Evolutionary conservation across 2,888 invertebrate species (phyloP), one percentile per base, ranked within the genome.

Genomic region (Sympetrum striolatum): DNA sequence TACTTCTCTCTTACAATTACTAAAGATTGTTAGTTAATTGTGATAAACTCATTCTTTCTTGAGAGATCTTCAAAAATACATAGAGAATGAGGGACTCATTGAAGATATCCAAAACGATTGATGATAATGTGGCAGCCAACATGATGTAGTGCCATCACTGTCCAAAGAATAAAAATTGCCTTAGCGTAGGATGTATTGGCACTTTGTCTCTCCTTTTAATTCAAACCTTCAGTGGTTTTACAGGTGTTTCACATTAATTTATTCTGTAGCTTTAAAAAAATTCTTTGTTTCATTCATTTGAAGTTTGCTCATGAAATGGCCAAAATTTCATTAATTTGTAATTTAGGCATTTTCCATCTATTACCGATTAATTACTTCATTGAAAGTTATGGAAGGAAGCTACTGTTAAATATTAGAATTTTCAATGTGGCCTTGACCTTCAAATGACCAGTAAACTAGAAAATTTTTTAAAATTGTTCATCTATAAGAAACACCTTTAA

Each of bases 401-500:
- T 86, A 35, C 53, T 60, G 37, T 86, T 86, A 58, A 86, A 35
- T 6, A 37, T 60, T 58, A 86, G 37, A 86, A 86, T 60, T 86
- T 31, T 58, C 58, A 58, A 86, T 86, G 86, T 86, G 86, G 86
- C 60, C 86, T 86, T 86, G 58, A 60, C 86, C 58, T 86, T 37
- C 58, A 60, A 60, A 60, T 86, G 86, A 86, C 60, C 37, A 86
- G 86, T 86, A 58, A 86, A 37, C 60, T 58, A 60, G 53, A 31
- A 31, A 60, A 60, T 35, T 58, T n/a, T 60, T 60, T 14, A 86
- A 73, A 25, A 31, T 73, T 73, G 73, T 86, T 60, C 86, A 60
- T 86, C 37, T 22, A 35, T 60, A 15, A 60, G 39, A 37, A 86
- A 60, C 58, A 86, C 22, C 37, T 86, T 37, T 86, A 35, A 86